phyloP scores from a whole-genome alignment of 2,888 invertebrate species.

The Cataglyphis cursor region DNA sequence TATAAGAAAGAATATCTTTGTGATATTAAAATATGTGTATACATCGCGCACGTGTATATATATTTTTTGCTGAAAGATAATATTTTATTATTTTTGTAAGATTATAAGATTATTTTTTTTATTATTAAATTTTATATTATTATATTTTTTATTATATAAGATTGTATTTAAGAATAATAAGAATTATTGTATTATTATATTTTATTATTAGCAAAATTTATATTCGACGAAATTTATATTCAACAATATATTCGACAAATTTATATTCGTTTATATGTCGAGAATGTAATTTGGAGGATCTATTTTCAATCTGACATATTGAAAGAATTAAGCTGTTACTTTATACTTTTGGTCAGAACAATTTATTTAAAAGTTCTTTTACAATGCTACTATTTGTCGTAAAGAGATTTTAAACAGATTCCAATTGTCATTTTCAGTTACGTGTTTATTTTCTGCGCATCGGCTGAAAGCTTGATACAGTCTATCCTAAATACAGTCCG shows the following conservation, averaged over 20 bases:
- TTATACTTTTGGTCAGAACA: background rate
- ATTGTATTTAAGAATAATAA: no score
- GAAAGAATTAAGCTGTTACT: background rate
- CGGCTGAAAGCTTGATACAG: background rate
- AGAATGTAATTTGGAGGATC: background rate
- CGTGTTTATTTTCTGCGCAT: background rate
- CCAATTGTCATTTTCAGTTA: constrained; percentile 8
- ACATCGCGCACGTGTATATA: no score
- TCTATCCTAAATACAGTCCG: background rate
- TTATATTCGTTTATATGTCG: background rate
- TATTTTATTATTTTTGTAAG: no score
- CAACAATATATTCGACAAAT: background rate
- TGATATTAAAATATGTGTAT: no score
- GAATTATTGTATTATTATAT: no score
- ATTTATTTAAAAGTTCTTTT: background rate
- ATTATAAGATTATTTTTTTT: no score
- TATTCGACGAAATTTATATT: background rate
- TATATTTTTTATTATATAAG: no score
- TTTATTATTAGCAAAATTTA: no score
- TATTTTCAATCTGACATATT: background rate
- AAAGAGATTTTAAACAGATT: background rate
- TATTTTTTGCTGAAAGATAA: no score
- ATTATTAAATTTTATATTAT: no score
- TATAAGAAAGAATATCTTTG: no score
- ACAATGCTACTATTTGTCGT: background rate